Base-by-base conservation (phyloP, 2,888 invertebrate genomes). In the Amphipyra berbera region DNA sequence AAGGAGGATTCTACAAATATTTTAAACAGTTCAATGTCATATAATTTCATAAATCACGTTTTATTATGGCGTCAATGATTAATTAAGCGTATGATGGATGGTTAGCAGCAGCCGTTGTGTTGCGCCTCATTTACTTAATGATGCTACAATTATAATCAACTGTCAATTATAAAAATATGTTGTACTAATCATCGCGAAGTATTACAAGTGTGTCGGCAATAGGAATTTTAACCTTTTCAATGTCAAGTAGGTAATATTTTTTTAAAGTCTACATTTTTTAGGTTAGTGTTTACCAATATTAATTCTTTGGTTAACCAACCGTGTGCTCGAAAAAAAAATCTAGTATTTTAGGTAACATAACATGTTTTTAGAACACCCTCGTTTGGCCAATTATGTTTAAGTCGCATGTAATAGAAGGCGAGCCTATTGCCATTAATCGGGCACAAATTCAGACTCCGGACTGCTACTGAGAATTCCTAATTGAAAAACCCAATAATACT, bases 61-160 rank as follows among this genome's bases (percentile, higher is more conserved):
- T 35, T 9, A 12, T 10, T 33, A 40, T 38, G 38, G 14, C 9
- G 10, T 37, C 6, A 6, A 41, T 37, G 13, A 49, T 62, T 33
- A 41, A 46, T 63, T 13, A 30, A 44, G 12, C 13, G 14, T 47
- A 13, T 14, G 14, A 33, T 33, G 9, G n/a, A 30, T 21, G 5
- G 6, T 49, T 35, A 35, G 52, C 13, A 27, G 14, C 27, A 41
- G 15, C 15, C 2, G 44, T 40, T 35, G 12, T 0, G 35, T 40
- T 52, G 27, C 41, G 44, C n/a, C n/a, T 67, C 37, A 52, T 68
- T 60, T 14, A 40, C 7, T 1, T 21, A 56, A 52, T 40, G 38
- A 57, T 44, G 15, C 5, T 56, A 27, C 27, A 12, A 52, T 47
- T 55, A 42, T 52, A 13, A 37, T 65, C 10, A 37, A 47, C 9